phyloP scores from a whole-genome alignment of 2,797 vertebrate species.

The Tiaroga cobitis region DNA sequence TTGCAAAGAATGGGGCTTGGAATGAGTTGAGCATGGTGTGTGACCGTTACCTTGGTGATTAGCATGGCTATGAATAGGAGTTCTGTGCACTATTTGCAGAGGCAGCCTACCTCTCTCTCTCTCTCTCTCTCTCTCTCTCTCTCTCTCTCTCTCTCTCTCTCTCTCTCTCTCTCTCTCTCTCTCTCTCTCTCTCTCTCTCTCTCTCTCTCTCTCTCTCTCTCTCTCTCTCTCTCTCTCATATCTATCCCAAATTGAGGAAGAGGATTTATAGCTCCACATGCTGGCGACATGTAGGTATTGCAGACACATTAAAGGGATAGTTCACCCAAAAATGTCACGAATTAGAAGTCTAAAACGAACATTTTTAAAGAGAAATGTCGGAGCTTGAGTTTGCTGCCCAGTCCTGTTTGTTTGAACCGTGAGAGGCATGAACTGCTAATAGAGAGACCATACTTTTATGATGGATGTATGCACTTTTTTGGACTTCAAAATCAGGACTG shows the following conservation, averaged over 20 bases:
- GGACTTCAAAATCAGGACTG: no score
- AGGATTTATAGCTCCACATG: constrained; percentile 55
- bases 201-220: not conserved
- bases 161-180: constrained; percentile 1
- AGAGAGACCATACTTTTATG: no score
- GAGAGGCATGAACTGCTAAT: no score
- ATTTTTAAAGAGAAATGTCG: no score
- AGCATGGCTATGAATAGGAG: constrained; percentile 54
- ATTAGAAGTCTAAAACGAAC: no score
- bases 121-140: no score
- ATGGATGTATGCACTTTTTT: no score
- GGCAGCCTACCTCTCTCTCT: constrained; percentile 20
- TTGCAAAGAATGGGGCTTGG: constrained; percentile 17
- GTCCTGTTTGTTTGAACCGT: no score
- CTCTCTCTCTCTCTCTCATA: constrained; percentile 18
- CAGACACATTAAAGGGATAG: not conserved
- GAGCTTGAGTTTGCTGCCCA: no score
- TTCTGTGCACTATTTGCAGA: constrained; percentile 50
- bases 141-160: constrained; percentile 6
- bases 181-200: not conserved
- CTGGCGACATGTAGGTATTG: constrained; percentile 48
- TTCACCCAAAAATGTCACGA: no score
- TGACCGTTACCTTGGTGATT: constrained; percentile 56
- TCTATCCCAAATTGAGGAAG: constrained; percentile 20
- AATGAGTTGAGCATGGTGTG: constrained; percentile 43